These are phyloP conservation scores for Gymnothorax reevesii DNA, from an alignment of 2,797 vertebrate species.

Conservation along the genomic window DNA sequence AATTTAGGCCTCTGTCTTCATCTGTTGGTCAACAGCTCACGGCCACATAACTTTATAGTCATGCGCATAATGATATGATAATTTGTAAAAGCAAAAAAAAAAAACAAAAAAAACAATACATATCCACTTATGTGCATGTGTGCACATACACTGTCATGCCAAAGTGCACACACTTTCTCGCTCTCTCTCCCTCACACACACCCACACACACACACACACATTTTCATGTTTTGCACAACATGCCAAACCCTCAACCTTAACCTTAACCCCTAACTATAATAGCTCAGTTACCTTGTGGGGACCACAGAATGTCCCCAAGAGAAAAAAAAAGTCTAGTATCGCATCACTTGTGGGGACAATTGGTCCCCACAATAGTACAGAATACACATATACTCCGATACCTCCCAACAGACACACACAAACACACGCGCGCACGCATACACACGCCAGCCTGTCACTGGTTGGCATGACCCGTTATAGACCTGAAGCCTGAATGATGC, in stretches of 20 bases:
- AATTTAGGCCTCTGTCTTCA: neutral
- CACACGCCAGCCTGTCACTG: slow-evolving; percentile 33
- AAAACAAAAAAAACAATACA: neutral
- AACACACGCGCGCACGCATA: neutral
- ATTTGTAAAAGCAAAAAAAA: neutral
- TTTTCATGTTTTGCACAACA: too few species aligned
- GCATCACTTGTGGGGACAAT: too few species aligned
- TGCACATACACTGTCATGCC: too few species aligned
- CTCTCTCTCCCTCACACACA: neutral
- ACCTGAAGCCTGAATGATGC: slow-evolving; percentile 51
- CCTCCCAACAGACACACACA: neutral
- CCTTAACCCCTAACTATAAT: too few species aligned
- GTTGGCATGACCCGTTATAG: slow-evolving; percentile 50
- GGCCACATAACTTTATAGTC: neutral
- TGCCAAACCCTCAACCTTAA: too few species aligned
- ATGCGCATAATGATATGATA: neutral
- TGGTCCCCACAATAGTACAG: too few species aligned
- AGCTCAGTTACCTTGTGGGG: too few species aligned
- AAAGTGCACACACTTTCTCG: neutral
- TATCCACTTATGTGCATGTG: too few species aligned
- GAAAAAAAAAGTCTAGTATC: too few species aligned
- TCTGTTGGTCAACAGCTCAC: neutral
- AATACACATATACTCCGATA: neutral
- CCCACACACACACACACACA: neutral
- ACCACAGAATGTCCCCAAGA: too few species aligned